Base-by-base conservation (phyloP, 2,888 invertebrate species). In the Mimachlamys varia region DNA sequence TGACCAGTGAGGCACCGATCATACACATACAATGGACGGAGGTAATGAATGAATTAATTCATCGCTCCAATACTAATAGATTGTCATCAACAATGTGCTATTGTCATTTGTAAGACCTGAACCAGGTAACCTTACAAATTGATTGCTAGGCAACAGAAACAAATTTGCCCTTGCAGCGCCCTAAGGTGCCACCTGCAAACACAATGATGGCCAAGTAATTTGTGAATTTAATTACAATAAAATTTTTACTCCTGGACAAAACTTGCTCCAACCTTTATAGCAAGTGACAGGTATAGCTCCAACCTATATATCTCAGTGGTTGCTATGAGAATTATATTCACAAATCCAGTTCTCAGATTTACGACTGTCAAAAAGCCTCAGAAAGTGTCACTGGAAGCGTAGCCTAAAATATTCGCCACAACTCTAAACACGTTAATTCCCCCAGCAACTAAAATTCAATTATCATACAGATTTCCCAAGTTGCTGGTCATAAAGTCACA, bases 381-480 rank as follows among this genome's bases (percentile, higher is more conserved):
- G 33, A 33, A 76, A 33, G 10, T 27, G 22, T 62, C 62, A 22
- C n/a, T 22, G 13, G n/a, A n/a, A 62, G 22, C n/a, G n/a, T 62
- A 27, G 22, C 22, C 27, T 22, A 10, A 58, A 27, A 27, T 27
- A 76, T 27, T 27, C 27, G 33, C 0, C 15, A 22, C 1, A 76
- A 27, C 33, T 27, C 76, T 33, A 76, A 76, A 33, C 33, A 76
- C 1, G 53, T 53, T 27, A 76, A 76, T 76, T 76, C 76, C 76
- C 7, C 27, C 33, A 33, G 33, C 27, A 76, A 76, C 22, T 76
- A 22, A 76, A 76, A 76, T 3, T 22, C 76, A 33, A 76, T 76
- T 27, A 76, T 76, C 22, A 76, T 33, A 33, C 76, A 76, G 1
- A 76, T 76, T 76, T 76, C 76, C 76, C 76, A 76, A 76, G 76